Conservation (phyloP, 2,113 vertebrate genomes). For the Megaceryle maxima region DNA sequence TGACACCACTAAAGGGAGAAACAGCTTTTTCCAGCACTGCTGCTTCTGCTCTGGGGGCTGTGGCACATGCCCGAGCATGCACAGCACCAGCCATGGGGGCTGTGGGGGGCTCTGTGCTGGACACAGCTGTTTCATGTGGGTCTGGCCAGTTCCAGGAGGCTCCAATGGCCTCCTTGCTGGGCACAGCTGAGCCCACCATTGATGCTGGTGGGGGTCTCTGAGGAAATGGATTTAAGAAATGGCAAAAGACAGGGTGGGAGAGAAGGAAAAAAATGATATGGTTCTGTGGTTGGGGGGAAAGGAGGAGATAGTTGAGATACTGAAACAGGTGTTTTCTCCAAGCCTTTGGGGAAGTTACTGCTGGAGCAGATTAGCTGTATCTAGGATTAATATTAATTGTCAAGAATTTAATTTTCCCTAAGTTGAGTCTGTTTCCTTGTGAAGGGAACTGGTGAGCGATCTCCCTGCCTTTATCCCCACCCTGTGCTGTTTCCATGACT, state of each 20-base stretch:
- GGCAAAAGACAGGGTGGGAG: accelerated
- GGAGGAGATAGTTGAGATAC: no score
- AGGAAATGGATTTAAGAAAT: not conserved
- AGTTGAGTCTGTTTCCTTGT: accelerated
- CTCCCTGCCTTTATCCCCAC: accelerated
- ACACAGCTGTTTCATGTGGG: not conserved
- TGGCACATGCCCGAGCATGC: accelerated
- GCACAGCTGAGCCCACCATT: not conserved
- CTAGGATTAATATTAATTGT: not conserved
- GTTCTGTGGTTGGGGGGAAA: not conserved
- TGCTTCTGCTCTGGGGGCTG: not conserved
- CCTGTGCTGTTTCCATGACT: accelerated
- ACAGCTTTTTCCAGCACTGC: not conserved
- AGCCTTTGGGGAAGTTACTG: no score
- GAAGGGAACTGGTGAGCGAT: accelerated
- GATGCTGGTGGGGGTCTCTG: not conserved
- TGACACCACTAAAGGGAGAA: not conserved
- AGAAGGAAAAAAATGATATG: accelerated
- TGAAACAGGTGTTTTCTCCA: not conserved
- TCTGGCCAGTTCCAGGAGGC: not conserved
- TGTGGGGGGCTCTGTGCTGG: accelerated
- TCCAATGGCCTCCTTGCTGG: accelerated
- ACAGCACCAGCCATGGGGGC: not conserved
- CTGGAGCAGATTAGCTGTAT: accelerated
- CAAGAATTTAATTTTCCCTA: not conserved